Evolutionary conservation across 2,888 invertebrate species (phyloP).

Genomic region (Leucozona laternaria): DNA sequence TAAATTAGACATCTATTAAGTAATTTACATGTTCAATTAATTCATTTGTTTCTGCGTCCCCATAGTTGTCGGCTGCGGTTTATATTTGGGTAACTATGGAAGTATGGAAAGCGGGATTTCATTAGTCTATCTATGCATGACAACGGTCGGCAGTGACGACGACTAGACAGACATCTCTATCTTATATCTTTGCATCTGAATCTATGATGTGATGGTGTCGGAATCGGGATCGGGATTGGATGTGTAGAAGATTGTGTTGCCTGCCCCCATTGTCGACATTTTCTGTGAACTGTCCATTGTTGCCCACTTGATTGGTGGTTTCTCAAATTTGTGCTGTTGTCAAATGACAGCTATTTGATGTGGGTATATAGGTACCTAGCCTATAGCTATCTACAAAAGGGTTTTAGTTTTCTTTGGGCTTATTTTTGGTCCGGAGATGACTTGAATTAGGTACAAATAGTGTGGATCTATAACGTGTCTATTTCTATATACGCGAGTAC

Average conservation of each 20-base stretch:
- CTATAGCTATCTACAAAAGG: constrained; percentile 31
- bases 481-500: too few species aligned
- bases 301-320: constrained; percentile 58
- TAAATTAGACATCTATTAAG: constrained; percentile 83
- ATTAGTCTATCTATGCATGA: not conserved
- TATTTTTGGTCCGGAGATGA: constrained; percentile 19
- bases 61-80: constrained; percentile 10
- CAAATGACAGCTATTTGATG: constrained; percentile 64
- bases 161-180: constrained; percentile 13
- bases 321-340: constrained; percentile 50
- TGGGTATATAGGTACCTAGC: constrained; percentile 10
- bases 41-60: constrained; percentile 73
- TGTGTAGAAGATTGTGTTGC: constrained; percentile 13
- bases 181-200: constrained; percentile 7
- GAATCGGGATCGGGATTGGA: not conserved
- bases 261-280: constrained; percentile 40
- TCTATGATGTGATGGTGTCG: constrained; percentile 21
- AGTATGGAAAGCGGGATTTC: constrained; percentile 13
- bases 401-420: constrained; percentile 50
- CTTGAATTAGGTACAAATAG: not conserved
- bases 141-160: not conserved
- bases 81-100: constrained; percentile 1
- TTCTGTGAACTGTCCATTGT: constrained; percentile 48
- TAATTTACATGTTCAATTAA: constrained; percentile 80
- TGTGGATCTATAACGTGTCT: not conserved